Evolutionary conservation across 2,797 vertebrate species (phyloP), one percentile per base, ranked within the genome.

Genomic region (Carduelis carduelis): DNA sequence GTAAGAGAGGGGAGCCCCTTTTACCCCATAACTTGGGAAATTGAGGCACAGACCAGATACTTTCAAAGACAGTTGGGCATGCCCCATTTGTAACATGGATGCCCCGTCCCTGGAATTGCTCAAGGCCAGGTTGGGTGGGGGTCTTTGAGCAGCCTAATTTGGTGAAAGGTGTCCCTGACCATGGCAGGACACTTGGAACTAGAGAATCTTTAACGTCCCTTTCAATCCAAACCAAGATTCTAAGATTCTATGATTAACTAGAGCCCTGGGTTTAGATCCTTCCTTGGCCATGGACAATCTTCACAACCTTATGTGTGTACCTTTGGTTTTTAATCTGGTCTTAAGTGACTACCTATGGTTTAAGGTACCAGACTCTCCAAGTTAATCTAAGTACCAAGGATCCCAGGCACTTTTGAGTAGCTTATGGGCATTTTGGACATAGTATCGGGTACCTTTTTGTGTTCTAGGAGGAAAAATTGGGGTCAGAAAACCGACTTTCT

Each of bases 261-360:
- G 12, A 70, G 30, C 19, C 30, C 17, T 66, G 32, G 12, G 6
- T 63, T 81, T 90, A 20, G 30, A 43, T 87, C 30, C 13, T 53
- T 71, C 65, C n/a, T 68, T 63, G 34, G 27, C 19, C 26, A 14
- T 41, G 52, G 69, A 34, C 27, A 7, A 53, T 49, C 24, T 66
- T 65, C 8, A 1, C 80, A 18, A 2, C 27, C 22, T 83, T 30
- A 6, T 0, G 0, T 56, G 46, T 26, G 26, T 30, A 30, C 30
- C 14, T 70, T 83, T 75, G 26, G 15, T 56, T 89, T 94, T 89
- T 61, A 60, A 70, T 55, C 22, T 70, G 24, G 12, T 43, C 3
- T 59, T 70, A 77, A 61, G 27, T 77, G 43, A 34, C 55, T 41
- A 37, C 4, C 2, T 46, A 26, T 44, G 20, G 6, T 80, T 80